phyloP scores from a whole-genome alignment of 2,113 vertebrate genomes.

The Sorex fumeus region DNA sequence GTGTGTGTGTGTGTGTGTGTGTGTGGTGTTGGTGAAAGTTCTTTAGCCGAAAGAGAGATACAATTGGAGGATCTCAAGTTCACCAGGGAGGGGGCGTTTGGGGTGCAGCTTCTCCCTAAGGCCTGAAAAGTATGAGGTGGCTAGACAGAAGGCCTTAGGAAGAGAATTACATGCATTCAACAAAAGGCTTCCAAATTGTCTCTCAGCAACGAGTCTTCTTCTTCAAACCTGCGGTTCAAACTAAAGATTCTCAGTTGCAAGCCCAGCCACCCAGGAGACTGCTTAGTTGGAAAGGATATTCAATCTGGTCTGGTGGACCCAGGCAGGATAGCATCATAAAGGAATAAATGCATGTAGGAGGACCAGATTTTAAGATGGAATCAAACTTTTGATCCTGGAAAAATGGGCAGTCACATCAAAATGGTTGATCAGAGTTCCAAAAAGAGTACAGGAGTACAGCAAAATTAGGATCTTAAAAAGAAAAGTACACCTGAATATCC shows the following conservation, averaged over 20 bases:
- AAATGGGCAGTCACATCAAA: not conserved
- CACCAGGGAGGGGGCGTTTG: not conserved
- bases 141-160: not conserved
- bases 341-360: not conserved
- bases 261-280: not conserved
- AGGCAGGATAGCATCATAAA: not conserved
- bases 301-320: not conserved
- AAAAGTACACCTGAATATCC: not conserved
- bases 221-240: not conserved
- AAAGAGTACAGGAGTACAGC: too few relatives aligned
- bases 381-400: not conserved
- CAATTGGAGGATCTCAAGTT: slow-evolving; percentile 46
- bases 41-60: slow-evolving; percentile 49
- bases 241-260: not conserved
- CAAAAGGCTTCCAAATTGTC: not conserved
- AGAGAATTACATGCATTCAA: not conserved
- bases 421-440: not conserved
- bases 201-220: not conserved
- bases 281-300: not conserved
- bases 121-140: not conserved
- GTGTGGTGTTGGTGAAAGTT: slow-evolving; percentile 21
- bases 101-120: not conserved
- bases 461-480: not conserved
- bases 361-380: not conserved
- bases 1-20: too few relatives aligned